Conservation (phyloP, 2,797 vertebrate species). For the Enteromius trimaculatus region DNA sequence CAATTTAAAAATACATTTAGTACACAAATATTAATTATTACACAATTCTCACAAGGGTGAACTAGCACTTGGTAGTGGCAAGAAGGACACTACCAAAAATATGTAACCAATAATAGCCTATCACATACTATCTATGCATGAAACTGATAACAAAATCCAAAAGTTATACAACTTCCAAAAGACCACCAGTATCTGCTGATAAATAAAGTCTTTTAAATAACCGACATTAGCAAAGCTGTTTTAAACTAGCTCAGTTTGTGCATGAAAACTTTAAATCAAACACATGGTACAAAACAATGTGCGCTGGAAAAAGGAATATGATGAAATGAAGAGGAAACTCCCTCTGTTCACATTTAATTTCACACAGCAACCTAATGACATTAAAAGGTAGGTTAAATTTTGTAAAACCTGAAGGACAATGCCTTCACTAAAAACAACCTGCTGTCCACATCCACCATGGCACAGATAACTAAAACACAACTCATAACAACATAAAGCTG, state of each 20-base stretch:
- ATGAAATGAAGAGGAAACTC: conserved; percentile 3
- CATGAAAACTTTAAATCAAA: conserved; percentile 8
- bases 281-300: not conserved
- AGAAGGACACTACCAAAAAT: not conserved
- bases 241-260: not conserved
- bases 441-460: conserved; percentile 17
- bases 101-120: not conserved
- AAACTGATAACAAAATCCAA: not conserved
- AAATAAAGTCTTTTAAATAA: not conserved
- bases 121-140: not conserved
- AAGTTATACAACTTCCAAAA: not conserved
- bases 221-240: not conserved
- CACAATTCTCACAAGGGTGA: not conserved
- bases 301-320: not conserved
- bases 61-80: not conserved
- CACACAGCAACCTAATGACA: not conserved
- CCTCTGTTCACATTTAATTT: not conserved
- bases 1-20: not conserved
- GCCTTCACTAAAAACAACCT: not conserved
- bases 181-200: not conserved
- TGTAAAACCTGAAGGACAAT: not conserved
- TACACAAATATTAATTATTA: not conserved
- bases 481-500: conserved; percentile 27
- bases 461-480: conserved; percentile 29
- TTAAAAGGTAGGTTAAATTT: not conserved